Evolutionary conservation across 1,140 invertebrate species (phyloP).

Genomic region (Rhizoglyphus robini): DNA sequence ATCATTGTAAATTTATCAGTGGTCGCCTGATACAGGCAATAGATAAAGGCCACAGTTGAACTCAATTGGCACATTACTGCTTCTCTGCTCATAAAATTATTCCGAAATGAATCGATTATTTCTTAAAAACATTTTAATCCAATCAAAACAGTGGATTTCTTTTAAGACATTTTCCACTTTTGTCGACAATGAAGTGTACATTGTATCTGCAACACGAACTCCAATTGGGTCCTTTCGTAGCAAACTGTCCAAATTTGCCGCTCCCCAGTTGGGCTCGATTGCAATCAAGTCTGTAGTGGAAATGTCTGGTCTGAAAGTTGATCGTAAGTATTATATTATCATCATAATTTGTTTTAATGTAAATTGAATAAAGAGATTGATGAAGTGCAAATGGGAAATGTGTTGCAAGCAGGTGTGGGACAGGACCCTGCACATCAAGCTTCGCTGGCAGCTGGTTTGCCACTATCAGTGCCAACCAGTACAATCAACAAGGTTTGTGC

Average conservation of each 20-base stretch:
- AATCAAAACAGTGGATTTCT: too few relatives aligned
- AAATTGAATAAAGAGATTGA: not conserved
- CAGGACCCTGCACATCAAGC: constrained; percentile 44
- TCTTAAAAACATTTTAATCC: too few relatives aligned
- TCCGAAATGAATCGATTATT: too few relatives aligned
- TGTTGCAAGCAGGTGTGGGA: constrained; percentile 37
- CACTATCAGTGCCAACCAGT: constrained; percentile 37
- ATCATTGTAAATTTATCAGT: too few relatives aligned
- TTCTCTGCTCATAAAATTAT: too few relatives aligned
- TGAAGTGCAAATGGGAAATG: constrained; percentile 45
- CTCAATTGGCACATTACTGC: too few relatives aligned
- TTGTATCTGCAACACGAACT: constrained; percentile 76
- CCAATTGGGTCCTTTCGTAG: constrained; percentile 87
- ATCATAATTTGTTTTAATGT: constrained; percentile 2
- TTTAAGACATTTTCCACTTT: too few relatives aligned
- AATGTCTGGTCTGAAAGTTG: constrained; percentile 50
- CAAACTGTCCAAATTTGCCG: constrained; percentile 61
- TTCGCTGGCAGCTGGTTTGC: constrained; percentile 39
- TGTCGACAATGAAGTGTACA: constrained; percentile 53
- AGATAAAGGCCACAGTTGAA: too few relatives aligned
- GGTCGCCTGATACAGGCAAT: too few relatives aligned
- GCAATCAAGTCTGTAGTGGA: constrained; percentile 70
- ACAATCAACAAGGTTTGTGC: constrained; percentile 47
- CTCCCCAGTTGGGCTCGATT: constrained; percentile 69
- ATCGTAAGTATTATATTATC: not conserved